Evolutionary conservation across 2,797 vertebrate species (phyloP).

Genomic region (Anabacerthia variegaticeps): DNA sequence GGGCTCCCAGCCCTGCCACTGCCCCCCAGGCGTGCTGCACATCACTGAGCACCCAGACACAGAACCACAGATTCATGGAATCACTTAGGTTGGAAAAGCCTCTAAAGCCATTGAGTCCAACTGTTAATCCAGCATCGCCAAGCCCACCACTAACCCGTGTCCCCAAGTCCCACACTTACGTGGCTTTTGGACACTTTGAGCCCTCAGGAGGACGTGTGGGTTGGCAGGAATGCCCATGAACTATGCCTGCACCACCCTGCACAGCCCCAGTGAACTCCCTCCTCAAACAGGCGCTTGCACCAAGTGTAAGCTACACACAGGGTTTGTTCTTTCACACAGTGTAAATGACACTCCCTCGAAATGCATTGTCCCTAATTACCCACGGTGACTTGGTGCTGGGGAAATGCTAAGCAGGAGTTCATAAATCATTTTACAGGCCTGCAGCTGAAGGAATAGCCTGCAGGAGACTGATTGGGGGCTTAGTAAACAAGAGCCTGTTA

Average conservation of each 20-base stretch:
- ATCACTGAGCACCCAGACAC: not conserved
- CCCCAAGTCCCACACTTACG: not conserved
- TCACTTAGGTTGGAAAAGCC: not conserved
- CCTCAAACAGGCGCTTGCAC: not conserved
- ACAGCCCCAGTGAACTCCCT: slow-evolving; percentile 18
- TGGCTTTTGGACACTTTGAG: not conserved
- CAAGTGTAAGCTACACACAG: not conserved
- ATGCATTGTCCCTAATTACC: slow-evolving; percentile 5
- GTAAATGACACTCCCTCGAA: not conserved
- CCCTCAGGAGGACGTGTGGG: not conserved
- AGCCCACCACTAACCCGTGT: not conserved
- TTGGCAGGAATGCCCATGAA: slow-evolving; percentile 51
- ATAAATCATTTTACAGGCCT: slow-evolving; percentile 62
- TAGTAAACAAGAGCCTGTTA: slow-evolving; percentile 64
- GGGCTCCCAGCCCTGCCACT: not conserved
- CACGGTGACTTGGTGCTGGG: not conserved
- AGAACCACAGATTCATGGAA: accelerated
- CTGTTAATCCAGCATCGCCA: not conserved
- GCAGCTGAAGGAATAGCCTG: slow-evolving; percentile 66
- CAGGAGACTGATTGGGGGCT: slow-evolving; percentile 52
- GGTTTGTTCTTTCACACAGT: not conserved
- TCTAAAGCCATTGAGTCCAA: accelerated
- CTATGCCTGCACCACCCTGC: slow-evolving; percentile 72
- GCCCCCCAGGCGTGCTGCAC: not conserved
- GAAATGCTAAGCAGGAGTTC: not conserved